Conservation (phyloP, 2,797 vertebrate genomes). For the Lepilemur septentrionalis region DNA sequence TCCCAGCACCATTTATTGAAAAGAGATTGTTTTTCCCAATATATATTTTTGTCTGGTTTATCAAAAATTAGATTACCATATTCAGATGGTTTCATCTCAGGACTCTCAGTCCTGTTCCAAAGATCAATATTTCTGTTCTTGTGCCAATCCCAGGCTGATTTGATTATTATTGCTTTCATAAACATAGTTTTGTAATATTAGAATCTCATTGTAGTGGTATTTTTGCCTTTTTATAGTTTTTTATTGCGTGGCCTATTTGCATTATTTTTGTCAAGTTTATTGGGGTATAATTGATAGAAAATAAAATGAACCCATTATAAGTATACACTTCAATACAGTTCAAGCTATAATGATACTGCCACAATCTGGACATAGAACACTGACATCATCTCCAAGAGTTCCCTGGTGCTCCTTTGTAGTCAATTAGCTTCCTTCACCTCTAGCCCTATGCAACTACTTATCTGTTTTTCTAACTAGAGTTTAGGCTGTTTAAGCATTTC, state of each 20-base stretch:
- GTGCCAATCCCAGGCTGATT: no score
- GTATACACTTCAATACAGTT: neutral
- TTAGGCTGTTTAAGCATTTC: neutral
- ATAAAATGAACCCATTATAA: neutral
- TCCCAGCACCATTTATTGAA: no score
- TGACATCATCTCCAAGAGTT: neutral
- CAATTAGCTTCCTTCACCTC: neutral
- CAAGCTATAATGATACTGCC: neutral
- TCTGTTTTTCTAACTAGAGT: neutral
- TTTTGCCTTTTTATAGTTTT: neutral
- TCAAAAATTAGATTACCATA: no score
- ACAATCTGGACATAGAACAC: neutral
- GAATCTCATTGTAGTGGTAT: neutral
- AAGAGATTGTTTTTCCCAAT: no score
- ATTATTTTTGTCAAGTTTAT: neutral
- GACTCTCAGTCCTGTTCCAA: no score
- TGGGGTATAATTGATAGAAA: neutral
- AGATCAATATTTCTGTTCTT: no score
- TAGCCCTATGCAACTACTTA: neutral
- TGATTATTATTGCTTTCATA: no score
- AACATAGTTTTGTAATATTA: neutral
- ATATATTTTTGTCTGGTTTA: no score
- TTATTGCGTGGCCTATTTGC: neutral
- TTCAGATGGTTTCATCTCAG: no score
- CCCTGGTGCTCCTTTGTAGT: neutral